A percentile compares a stretch with the other conserved stretches of the same genome.
These are phyloP conservation scores for Salarias fasciatus DNA, from an alignment of 2,797 vertebrate species.

Conservation along the genomic window DNA sequence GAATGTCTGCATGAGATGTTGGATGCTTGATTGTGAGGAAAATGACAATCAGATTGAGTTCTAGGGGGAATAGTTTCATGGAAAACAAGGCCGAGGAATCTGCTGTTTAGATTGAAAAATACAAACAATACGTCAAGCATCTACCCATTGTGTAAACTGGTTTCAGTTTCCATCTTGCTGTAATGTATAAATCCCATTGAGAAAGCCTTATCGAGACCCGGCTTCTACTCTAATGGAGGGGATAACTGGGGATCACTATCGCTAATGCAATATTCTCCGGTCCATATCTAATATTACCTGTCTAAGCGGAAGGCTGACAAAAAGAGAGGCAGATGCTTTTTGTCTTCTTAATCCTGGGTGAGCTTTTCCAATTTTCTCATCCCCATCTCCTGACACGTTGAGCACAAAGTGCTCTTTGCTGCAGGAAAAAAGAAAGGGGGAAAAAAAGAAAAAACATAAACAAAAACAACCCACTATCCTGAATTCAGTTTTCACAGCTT, in stretches of 20 bases:
- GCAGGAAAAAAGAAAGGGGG: too few species aligned
- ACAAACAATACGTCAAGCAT: background rate
- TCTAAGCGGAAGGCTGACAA: constrained; percentile 13
- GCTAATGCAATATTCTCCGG: constrained; percentile 25
- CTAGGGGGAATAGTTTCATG: constrained; percentile 8
- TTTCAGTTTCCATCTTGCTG: constrained; percentile 25
- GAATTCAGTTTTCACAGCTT: constrained; percentile 1
- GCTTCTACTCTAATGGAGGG: too few species aligned
- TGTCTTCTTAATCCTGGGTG: background rate
- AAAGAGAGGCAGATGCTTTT: background rate
- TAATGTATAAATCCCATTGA: constrained; percentile 9
- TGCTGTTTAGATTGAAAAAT: background rate
- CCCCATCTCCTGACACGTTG: constrained; percentile 7
- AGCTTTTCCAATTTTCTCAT: constrained; percentile 5
- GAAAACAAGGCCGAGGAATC: constrained; percentile 5
- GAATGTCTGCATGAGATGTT: constrained; percentile 14
- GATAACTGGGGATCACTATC: constrained; percentile 9
- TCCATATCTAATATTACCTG: constrained; percentile 37
- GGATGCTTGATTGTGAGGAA: constrained; percentile 22
- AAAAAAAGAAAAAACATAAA: constrained; percentile 1
- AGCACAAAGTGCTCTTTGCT: constrained; percentile 21
- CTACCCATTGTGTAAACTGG: background rate
- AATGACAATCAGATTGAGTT: constrained; percentile 7
- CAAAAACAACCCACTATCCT: background rate
- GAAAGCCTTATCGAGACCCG: background rate